Evolutionary conservation across 53 echinoderm and acorn worm species (phyloP), one percentile per base, ranked within the genome.

Genomic region (Antedon mediterranea): DNA sequence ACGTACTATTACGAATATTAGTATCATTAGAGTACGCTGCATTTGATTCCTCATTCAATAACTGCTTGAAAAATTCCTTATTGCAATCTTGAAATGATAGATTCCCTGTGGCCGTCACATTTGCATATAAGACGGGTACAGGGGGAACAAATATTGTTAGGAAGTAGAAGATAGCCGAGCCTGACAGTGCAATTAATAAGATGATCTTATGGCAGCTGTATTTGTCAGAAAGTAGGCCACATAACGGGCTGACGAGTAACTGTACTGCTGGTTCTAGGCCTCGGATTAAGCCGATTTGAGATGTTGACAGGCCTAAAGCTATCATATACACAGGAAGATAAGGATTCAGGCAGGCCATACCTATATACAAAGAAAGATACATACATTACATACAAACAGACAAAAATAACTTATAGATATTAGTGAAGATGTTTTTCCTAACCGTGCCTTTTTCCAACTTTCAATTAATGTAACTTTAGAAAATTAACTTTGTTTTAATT

Each of bases 291-390:
- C 92, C 98, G 37, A 88, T 90, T 72, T 98, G 92, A 23, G 87
- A 70, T 8, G 90, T 74, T 28, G 85, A 80, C 28, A 98, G 81
- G 28, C 98, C 98, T 26, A 98, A 82, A 29, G 89, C 84, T n/a
- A 84, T 79, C 89, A 98, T 84, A 86, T 90, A 98, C 43, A 98
- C 88, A 20, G 98, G 92, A 32, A 98, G 43, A 78, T 90, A 98
- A n/a, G 92, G 92, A 2, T 88, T 72, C 29, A 98, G 77, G 31
- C 88, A 84, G 31, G 87, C 84, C 75, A 76, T 80, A 75, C 88
- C 98, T 98, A 81, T 4, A 84, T 79, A 71, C 76, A 42, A 31
- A 87, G 42, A 74, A 33, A 26, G 29, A 27, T 31, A 71, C 8
- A 31, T 72, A 30, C 32, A 32, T 75, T 30, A 74, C 27, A 33